A percentile compares a stretch with the other conserved stretches of the same genome.
These are phyloP conservation scores for Aleiodes testaceus DNA, from an alignment of 2,888 invertebrate genomes.

Conservation along the genomic window DNA sequence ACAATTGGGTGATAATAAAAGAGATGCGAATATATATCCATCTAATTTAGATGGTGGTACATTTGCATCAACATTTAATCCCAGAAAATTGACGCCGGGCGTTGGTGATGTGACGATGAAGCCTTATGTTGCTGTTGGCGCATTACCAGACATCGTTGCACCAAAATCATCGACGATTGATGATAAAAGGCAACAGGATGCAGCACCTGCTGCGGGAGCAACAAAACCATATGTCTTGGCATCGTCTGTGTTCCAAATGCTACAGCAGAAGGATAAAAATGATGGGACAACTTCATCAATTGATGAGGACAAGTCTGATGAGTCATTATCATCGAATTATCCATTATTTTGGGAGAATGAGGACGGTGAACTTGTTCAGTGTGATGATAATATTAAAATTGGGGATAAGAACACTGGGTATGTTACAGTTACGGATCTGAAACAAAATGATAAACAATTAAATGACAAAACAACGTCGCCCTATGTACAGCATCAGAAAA, in stretches of 20 bases:
- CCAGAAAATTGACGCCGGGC: constrained; percentile 12
- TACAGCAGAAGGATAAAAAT: constrained; percentile 53
- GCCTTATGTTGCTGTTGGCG: constrained; percentile 62
- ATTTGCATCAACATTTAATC: constrained; percentile 54
- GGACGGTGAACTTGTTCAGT: constrained; percentile 14
- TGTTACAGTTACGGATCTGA: constrained; percentile 60
- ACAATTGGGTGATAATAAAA: constrained; percentile 11
- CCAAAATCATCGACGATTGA: constrained; percentile 32
- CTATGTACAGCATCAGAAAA: constrained; percentile 59
- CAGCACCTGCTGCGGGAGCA: not conserved
- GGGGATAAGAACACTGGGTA: constrained; percentile 57
- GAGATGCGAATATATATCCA: constrained; percentile 47
- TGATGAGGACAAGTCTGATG: constrained; percentile 50
- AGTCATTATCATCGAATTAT: constrained; percentile 45
- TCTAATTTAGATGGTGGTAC: constrained; percentile 56
- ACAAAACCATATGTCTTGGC: constrained; percentile 57
- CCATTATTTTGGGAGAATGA: constrained; percentile 55
- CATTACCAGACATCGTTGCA: constrained; percentile 56
- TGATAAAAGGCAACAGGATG: not conserved
- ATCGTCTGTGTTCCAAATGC: constrained; percentile 58
- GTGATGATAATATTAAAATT: constrained; percentile 34
- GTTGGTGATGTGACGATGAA: constrained; percentile 50
- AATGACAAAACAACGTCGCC: constrained; percentile 47
- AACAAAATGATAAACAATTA: constrained; percentile 50
- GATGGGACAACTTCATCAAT: constrained; percentile 21